Evolutionary conservation across 2,888 invertebrate species (phyloP), one percentile per base, ranked within the genome.

Genomic region (Perizoma affinitatum): DNA sequence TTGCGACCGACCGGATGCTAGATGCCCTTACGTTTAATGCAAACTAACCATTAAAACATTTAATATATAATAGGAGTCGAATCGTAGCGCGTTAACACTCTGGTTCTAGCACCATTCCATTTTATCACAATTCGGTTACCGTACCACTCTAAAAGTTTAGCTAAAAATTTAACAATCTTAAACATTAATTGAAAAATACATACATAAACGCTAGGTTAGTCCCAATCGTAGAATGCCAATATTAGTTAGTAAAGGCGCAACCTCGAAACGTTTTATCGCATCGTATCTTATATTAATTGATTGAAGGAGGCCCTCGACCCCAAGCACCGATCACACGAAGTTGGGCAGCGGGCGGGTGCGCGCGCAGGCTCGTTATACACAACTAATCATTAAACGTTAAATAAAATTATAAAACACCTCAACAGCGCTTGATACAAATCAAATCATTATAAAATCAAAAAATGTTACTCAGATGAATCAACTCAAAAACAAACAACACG

Each of bases 81-180:
- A 91, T 90, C 91, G 90, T 89, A 90, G 90, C 92, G 91, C 89
- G 89, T 90, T 89, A 87, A 90, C 92, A 92, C 91, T 89, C 90
- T 90, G 92, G 89, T 92, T 91, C 91, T 92, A 93, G 93, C 93
- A 93, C 93, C 93, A 92, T 92, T 89, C 92, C 92, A 85, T 92
- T 92, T 91, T 93, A 93, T 93, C 93, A 93, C 93, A 93, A 89
- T 91, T 92, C 92, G 86, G 92, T 93, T 92, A 92, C 90, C 90
- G 92, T 93, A 93, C 92, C 93, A 92, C 92, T 91, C 93, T 93
- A 93, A 92, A 87, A 90, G 89, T 92, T 93, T 91, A 90, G 92
- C 90, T 93, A 93, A 92, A 91, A 90, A 87, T 92, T 89, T 92
- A 92, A 92, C 92, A 92, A 91, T 90, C 90, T 92, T 93, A 92